phyloP scores from a whole-genome alignment of 2,113 vertebrate species.

The Pteropus alecto region DNA sequence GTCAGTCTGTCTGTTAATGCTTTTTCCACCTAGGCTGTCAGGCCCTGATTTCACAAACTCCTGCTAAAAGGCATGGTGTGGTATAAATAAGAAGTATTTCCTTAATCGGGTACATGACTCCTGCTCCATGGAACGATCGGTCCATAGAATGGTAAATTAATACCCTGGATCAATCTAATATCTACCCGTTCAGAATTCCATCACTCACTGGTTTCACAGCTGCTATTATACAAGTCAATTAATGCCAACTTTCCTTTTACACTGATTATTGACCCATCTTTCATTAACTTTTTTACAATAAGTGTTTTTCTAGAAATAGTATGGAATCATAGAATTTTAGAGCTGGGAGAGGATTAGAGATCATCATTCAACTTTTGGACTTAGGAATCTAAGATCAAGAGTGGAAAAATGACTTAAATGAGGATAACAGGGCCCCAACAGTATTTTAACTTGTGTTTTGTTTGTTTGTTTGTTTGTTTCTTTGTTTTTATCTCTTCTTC shows the following conservation, averaged over 20 bases:
- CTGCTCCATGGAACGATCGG: not conserved
- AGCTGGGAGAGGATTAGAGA: not conserved
- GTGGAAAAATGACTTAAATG: not conserved
- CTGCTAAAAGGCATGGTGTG: not conserved
- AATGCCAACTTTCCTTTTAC: not conserved
- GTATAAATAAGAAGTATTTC: not conserved
- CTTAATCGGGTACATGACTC: not conserved
- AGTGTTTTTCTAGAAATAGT: not conserved
- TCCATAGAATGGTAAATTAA: not conserved
- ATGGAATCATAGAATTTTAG: not conserved
- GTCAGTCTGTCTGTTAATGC: not conserved
- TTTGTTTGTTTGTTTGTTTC: too few relatives aligned
- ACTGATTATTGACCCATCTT: not conserved
- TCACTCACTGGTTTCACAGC: not conserved
- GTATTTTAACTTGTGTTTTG: not conserved
- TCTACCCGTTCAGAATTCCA: not conserved
- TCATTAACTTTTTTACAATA: not conserved
- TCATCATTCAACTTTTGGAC: not conserved
- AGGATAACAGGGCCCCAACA: not conserved
- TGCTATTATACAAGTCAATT: not conserved
- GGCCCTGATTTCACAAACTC: not conserved
- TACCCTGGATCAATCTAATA: not conserved
- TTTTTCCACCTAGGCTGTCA: not conserved
- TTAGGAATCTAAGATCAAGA: not conserved
- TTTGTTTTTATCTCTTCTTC: not conserved